Base-by-base conservation (phyloP, 2,888 invertebrate species). In the Mythimna albipuncta region DNA sequence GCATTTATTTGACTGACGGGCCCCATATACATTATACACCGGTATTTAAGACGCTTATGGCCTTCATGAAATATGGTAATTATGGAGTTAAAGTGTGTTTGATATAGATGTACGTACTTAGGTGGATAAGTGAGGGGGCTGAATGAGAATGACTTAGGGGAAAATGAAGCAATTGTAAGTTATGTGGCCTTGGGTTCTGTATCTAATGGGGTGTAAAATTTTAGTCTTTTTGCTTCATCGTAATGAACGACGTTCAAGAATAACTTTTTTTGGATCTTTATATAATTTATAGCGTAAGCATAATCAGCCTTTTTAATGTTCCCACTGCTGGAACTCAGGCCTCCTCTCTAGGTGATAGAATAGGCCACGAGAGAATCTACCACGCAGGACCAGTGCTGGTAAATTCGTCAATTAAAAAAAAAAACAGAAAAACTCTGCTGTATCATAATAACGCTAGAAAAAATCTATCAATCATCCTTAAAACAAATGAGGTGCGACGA, bases 1-100 rank as follows among this genome's bases (percentile, higher is more conserved):
- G 85, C 84, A 85, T 84, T 72, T 35, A 57, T 35, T 83, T 80
- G 64, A 83, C 16, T 65, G 66, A 69, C 70, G 75, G 62, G 35
- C 67, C 41, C 35, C 41, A 41, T 79, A 65, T 47, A 47, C 44
- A 13, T 13, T 44, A 65, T 54, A 75, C n/a, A 55, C 55, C 50
- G 47, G 50, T 69, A 73, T 79, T 80, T 74, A 70, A 55, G 55
- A 70, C 58, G 54, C 10, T 74, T 77, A 82, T 74, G 54, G 68
- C 52, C 21, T 64, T 55, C 83, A 81, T 74, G 69, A 79, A 82
- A 65, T 67, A 65, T 68, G 67, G 67, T 68, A 79, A 79, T 82
- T 77, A 79, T 41, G 26, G 47, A 66, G 21, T 16, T 41, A 32
- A 38, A n/a, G 35, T 64, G 26, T 55, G 59, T 64, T 59, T 52